Base-by-base conservation (phyloP, 1,140 invertebrate genomes). In the Berghia stephanieae region DNA sequence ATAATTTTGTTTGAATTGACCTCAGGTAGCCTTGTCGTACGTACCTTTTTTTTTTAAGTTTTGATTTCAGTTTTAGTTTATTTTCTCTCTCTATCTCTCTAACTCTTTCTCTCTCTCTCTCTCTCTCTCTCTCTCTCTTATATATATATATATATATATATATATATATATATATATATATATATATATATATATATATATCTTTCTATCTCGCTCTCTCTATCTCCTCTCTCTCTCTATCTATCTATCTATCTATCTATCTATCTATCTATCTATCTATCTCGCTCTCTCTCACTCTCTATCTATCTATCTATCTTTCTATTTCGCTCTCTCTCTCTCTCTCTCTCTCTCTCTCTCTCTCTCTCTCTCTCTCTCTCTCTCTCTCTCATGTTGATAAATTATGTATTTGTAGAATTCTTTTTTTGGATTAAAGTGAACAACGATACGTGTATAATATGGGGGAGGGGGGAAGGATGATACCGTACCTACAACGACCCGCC, bases 311-410 rank as follows among this genome's bases (percentile, higher is more conserved):
- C 5, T 57, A 18, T 72, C 2, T 18, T 46, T 52, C n/a, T 72
- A n/a, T 52, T 13, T 52, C 70, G 49, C 43, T 52, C 70, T 72
- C n/a, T 72, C 70, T 72, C 31, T 4, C 24, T 18, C 44, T 10
- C 43, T 72, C 43, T 6, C 70, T 72, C 70, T 52, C 49, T 73
- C 71, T 36, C 71, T 57, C 71, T 36, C 49, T 57, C 71, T 3
- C 46, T 46, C 71, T 73, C 34, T 55, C 71, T 55, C 6, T 73
- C 71, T 73, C 71, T 18, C 46, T 73, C 21, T 57, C 49, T 2
- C 71, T 55, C 27, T 46, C 46, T 57, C 49, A 21, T 2, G 18
- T 46, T 4, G 3, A 38, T 40, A 63, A 36, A 31, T 31, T 63
- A 2, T 63, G 57, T 63, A n/a, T n/a, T n/a, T n/a, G n/a, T n/a